Conservation (phyloP, 1,140 invertebrate species). For the Drosophila quadrilineata region DNA sequence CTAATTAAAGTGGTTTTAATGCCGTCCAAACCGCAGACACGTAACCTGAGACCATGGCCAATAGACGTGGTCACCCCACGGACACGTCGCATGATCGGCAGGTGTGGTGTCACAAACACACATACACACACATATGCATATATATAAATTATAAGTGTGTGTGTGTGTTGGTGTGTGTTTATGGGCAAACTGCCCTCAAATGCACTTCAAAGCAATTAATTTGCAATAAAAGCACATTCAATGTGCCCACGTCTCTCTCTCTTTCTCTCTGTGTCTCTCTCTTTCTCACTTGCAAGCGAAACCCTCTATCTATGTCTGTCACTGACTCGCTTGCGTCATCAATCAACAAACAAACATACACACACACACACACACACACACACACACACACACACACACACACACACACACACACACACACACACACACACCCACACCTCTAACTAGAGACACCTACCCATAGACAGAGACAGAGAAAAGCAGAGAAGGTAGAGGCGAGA, state of each 20-base stretch:
- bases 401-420: too few species aligned
- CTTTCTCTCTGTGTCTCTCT: not conserved
- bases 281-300: too few species aligned
- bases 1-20: slow-evolving; percentile 61
- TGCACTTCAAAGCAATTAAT: slow-evolving; percentile 76
- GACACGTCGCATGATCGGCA: slow-evolving; percentile 61
- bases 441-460: too few species aligned
- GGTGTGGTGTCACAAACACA: too few species aligned
- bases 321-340: slow-evolving; percentile 47
- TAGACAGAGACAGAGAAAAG: too few species aligned
- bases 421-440: too few species aligned
- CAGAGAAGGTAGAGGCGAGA: too few species aligned
- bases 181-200: slow-evolving; percentile 31
- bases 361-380: not conserved
- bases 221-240: slow-evolving; percentile 74
- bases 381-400: not conserved
- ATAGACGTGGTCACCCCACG: slow-evolving; percentile 38
- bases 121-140: not conserved
- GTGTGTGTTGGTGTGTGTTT: slow-evolving; percentile 4
- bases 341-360: slow-evolving; percentile 23
- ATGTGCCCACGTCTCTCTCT: slow-evolving; percentile 16
- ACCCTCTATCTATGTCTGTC: slow-evolving; percentile 8
- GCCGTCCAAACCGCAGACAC: slow-evolving; percentile 22
- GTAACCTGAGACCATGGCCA: slow-evolving; percentile 25
- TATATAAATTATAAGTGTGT: not conserved